These are phyloP conservation scores for Pyrrhia umbra DNA, from an alignment of 2,888 invertebrate species.

Conservation along the genomic window DNA sequence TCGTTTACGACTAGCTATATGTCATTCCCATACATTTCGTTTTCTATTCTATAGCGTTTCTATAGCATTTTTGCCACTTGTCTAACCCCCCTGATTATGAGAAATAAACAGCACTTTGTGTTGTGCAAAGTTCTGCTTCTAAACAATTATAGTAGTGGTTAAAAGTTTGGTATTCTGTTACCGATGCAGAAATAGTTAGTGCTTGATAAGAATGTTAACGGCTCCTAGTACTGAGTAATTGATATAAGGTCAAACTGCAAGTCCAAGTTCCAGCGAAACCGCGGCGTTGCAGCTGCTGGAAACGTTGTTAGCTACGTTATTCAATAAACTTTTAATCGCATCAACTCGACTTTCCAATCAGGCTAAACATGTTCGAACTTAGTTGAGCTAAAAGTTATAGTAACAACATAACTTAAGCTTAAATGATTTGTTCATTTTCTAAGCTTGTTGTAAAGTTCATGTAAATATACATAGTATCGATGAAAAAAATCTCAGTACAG, in stretches of 20 bases:
- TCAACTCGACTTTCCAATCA: conserved; percentile 76
- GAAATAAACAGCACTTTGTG: conserved; percentile 1
- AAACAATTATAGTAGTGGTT: conserved; percentile 18
- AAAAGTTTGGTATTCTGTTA: conserved; percentile 35
- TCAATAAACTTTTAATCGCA: conserved; percentile 83
- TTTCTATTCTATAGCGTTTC: too few species aligned
- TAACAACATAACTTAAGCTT: conserved; percentile 56
- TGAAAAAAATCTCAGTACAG: background rate
- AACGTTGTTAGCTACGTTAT: conserved; percentile 74
- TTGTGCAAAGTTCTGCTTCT: conserved; percentile 7
- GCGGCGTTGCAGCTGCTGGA: conserved; percentile 63
- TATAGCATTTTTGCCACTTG: too few species aligned
- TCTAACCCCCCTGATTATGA: too few species aligned
- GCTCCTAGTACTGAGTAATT: conserved; percentile 63
- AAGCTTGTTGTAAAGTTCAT: conserved; percentile 9
- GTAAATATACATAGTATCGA: conserved; percentile 2
- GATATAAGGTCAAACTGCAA: conserved; percentile 67
- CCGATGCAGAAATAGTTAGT: conserved; percentile 33
- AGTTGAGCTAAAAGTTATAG: conserved; percentile 52
- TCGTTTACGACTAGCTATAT: too few species aligned
- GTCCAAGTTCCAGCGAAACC: conserved; percentile 68
- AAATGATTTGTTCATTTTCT: conserved; percentile 39
- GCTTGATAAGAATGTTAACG: conserved; percentile 54
- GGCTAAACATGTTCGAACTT: conserved; percentile 64
- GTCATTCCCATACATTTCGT: too few species aligned